Evolutionary conservation across 1,140 invertebrate species (phyloP), one percentile per base, ranked within the genome.

Genomic region (Platorchestia sp.): DNA sequence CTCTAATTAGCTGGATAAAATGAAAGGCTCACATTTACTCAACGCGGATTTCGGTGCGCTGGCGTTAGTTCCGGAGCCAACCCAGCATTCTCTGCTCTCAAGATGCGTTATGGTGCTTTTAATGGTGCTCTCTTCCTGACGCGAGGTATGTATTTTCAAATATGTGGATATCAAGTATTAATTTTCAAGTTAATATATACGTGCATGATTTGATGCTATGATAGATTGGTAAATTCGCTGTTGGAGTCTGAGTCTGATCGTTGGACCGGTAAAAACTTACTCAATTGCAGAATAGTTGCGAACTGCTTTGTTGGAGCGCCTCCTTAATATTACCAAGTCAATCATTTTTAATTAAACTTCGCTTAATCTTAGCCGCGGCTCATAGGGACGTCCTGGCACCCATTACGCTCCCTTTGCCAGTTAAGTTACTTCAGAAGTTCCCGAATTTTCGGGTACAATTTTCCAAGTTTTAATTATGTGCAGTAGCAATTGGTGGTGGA

Each of bases 401-500:
- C 87, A 42, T 89, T 89, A 41, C 87, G 87, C 87, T 44, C 87
- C 27, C 87, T 44, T 42, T 44, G 87, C 41, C 43, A 89, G 87
- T 89, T 89, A 89, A 44, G 43, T 44, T 41, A 41, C 87, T 42
- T 89, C 87, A 42, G 27, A 89, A 89, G 87, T 89, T 89, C 87
- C n/a, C 87, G 43, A 89, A 89, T 89, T 89, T 89, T 89, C 87
- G 36, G n/a, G 87, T 41, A 89, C n/a, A 89, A 89, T 89, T 89
- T 89, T 89, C 87, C n/a, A 89, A 89, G 87, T 89, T 89, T 89
- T 89, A 89, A 89, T 89, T 89, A 89, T 89, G 87, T 44, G 87
- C 87, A 89, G 87, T 89, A 89, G 87, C 87, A 89, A 89, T 89
- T 89, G 87, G 87, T 89, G 87, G 87, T 89, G 87, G 87, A 41